phyloP scores from a whole-genome alignment of 2,888 invertebrate genomes.

The Prosopocoilus inquinatus region DNA sequence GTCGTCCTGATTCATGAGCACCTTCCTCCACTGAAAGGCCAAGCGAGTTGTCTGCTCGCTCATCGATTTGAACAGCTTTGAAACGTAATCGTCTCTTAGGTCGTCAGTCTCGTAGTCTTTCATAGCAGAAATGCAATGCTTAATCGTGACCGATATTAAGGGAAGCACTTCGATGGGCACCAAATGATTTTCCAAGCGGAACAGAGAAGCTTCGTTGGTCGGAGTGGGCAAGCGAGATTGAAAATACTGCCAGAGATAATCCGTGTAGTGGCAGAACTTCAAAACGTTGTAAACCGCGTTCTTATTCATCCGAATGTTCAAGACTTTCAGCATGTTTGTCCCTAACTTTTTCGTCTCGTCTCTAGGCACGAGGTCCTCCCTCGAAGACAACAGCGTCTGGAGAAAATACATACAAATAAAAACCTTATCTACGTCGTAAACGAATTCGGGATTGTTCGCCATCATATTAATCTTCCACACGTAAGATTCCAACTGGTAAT shows the following conservation, averaged over 20 bases:
- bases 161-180: conserved; percentile 65
- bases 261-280: conserved; percentile 47
- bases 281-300: conserved; percentile 42
- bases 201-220: conserved; percentile 36
- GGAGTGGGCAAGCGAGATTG: conserved; percentile 41
- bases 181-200: conserved; percentile 60
- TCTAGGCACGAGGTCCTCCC: conserved; percentile 11
- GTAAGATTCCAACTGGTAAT: conserved; percentile 47
- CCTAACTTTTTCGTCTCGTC: conserved; percentile 37
- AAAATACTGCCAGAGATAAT: conserved; percentile 50
- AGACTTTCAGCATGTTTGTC: conserved; percentile 45
- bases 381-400: conserved; percentile 13
- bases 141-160: conserved; percentile 53
- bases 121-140: conserved; percentile 22
- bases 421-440: conserved; percentile 54
- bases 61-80: conserved; percentile 61
- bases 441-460: conserved; percentile 51
- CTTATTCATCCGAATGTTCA: conserved; percentile 46
- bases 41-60: conserved; percentile 64
- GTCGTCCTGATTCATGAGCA: conserved; percentile 47
- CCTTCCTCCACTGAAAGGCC: conserved; percentile 41
- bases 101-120: conserved; percentile 46
- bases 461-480: conserved; percentile 49
- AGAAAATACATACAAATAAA: conserved; percentile 51
- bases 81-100: conserved; percentile 59